Conservation (phyloP, 2,797 vertebrate genomes). For the Sebastes taczanowskii region DNA sequence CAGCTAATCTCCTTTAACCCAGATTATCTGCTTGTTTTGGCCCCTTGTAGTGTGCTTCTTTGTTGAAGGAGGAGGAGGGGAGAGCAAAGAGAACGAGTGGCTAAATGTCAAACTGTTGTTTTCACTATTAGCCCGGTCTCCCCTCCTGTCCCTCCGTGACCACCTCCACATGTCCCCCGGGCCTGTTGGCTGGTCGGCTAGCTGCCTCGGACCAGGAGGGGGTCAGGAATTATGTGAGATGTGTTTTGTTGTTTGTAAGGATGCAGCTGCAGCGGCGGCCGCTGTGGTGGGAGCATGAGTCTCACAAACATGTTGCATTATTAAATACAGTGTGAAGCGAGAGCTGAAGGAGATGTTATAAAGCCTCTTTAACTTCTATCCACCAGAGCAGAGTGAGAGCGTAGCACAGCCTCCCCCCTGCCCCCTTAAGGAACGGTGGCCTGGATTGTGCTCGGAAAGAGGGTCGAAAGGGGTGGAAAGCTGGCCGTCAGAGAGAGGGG, state of each 20-base stretch:
- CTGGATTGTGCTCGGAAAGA: background rate
- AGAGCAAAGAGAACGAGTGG: slow-evolving; percentile 14
- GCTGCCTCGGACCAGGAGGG: background rate
- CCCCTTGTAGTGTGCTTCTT: slow-evolving; percentile 34
- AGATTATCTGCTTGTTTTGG: slow-evolving; percentile 70
- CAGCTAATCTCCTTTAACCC: slow-evolving; percentile 73
- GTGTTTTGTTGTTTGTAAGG: background rate
- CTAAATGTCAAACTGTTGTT: slow-evolving; percentile 71
- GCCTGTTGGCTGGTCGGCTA: background rate
- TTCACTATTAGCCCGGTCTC: slow-evolving; percentile 1
- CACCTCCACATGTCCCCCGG: slow-evolving; percentile 32
- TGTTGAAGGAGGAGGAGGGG: slow-evolving; percentile 29
- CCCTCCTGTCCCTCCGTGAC: slow-evolving; percentile 34
- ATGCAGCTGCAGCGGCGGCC: background rate
- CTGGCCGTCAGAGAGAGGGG: background rate
- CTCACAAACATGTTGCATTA: slow-evolving; percentile 16
- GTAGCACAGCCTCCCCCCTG: background rate
- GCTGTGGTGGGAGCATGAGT: background rate
- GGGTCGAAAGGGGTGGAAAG: background rate
- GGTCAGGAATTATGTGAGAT: slow-evolving; percentile 17
- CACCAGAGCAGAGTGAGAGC: background rate
- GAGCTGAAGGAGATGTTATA: background rate
- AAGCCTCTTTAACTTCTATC: slow-evolving; percentile 1
- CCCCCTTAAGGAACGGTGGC: background rate
- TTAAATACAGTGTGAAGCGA: background rate